phyloP scores from a whole-genome alignment of 2,797 vertebrate genomes.

The Anguilla megastoma region DNA sequence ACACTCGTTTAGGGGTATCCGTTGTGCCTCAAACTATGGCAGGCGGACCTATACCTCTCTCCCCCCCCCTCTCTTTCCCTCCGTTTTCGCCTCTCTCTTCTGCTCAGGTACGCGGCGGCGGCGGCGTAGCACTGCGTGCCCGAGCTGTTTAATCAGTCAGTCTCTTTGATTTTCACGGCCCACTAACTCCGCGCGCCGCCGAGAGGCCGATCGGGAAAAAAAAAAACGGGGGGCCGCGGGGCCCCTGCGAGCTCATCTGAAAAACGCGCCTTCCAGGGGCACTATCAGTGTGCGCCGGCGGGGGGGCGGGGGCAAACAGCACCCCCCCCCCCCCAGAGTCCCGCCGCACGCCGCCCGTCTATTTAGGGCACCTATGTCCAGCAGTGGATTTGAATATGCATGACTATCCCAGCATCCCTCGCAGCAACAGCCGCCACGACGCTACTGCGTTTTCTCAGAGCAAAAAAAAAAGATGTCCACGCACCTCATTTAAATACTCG shows the following conservation, averaged over 20 bases:
- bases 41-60: not conserved
- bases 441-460: slow-evolving; percentile 49
- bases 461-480: slow-evolving; percentile 55
- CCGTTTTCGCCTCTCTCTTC: not conserved
- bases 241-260: slow-evolving; percentile 57
- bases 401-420: slow-evolving; percentile 71
- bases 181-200: slow-evolving; percentile 47
- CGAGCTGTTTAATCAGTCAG: slow-evolving; percentile 51
- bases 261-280: slow-evolving; percentile 60
- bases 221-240: slow-evolving; percentile 42
- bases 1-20: not conserved
- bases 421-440: slow-evolving; percentile 61
- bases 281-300: slow-evolving; percentile 63
- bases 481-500: slow-evolving; percentile 77
- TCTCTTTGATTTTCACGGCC: slow-evolving; percentile 56
- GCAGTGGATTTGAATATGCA: slow-evolving; percentile 82
- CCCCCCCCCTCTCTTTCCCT: not conserved
- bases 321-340: slow-evolving; percentile 63
- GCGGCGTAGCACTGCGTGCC: slow-evolving; percentile 30
- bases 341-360: slow-evolving; percentile 69
- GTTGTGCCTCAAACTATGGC: not conserved
- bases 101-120: slow-evolving; percentile 3
- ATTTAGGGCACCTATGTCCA: slow-evolving; percentile 79
- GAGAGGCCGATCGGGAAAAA: slow-evolving; percentile 55
- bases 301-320: slow-evolving; percentile 18